Base-by-base conservation (phyloP, 1,140 invertebrate genomes). In the Hylaeus volcanicus region DNA sequence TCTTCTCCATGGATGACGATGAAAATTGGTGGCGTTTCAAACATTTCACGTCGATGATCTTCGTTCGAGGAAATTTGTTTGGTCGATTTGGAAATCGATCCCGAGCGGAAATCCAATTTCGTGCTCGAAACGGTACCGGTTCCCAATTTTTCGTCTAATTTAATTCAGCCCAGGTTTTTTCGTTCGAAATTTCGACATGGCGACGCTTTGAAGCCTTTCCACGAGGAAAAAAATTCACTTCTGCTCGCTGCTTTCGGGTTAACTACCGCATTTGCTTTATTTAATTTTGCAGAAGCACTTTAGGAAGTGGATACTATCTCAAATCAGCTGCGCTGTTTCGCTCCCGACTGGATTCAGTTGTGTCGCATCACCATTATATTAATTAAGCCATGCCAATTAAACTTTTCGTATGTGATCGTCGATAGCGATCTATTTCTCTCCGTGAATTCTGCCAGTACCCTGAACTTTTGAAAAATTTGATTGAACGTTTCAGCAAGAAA, bases 381-480 rank as follows among this genome's bases (percentile, higher is more conserved):
- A 76, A 76, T 76, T 76, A 76, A 69, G 26, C 43, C 74, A 39
- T 76, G 63, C 64, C 41, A 58, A 66, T 75, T 75, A 55, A 48
- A 53, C 51, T 66, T 75, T 12, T 5, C 48, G 5, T 26, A 64
- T 55, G 3, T 39, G 43, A 75, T 56, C 51, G 6, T 41, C 11
- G 26, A 70, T 15, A 1, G 5, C 0, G 11, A 9, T 56, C 26
- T 15, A 15, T 56, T 8, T 48, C 8, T 65, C 4, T 9, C 43
- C 39, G 3, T 60, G 51, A 11, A 63, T 39, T 41, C 14, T 9
- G 9, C 41, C 41, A 6, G 5, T 2, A 65, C 26, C 26, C 26
- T 26, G 26, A 26, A 26, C 26, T 26, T 26, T 26, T 26, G 26
- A 26, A 26, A 26, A 26, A 26, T 26, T 26, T 26, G 0, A 26